phyloP scores from a whole-genome alignment of 2,113 vertebrate species.

The Pungitius pungitius region DNA sequence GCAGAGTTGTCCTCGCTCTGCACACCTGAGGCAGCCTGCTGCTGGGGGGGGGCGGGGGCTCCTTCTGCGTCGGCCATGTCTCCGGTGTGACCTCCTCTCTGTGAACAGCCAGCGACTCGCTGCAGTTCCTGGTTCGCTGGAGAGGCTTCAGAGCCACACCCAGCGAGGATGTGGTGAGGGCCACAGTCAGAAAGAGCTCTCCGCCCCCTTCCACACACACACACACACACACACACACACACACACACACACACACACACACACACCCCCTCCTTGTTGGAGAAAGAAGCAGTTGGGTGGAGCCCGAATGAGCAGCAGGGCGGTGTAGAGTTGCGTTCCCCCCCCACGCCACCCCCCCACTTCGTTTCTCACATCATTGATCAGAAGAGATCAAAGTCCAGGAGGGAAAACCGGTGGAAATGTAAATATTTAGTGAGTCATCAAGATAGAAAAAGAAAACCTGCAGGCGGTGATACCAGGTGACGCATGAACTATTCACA shows the following conservation, averaged over 20 bases:
- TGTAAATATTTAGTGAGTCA: neutral
- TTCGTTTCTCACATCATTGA: neutral
- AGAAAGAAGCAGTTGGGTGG: constrained; percentile 33
- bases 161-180: constrained; percentile 28
- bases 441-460: neutral
- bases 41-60: neutral
- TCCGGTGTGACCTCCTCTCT: neutral
- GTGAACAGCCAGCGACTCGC: constrained; percentile 26
- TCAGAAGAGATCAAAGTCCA: neutral
- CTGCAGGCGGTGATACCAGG: constrained; percentile 23
- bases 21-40: constrained; percentile 21
- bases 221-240: neutral
- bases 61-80: constrained; percentile 58
- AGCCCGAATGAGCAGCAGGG: constrained; percentile 23
- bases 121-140: constrained; percentile 35
- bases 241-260: neutral
- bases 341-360: neutral
- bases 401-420: neutral
- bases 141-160: constrained; percentile 61
- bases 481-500: neutral
- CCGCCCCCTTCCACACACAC: constrained; percentile 10
- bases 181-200: constrained; percentile 16
- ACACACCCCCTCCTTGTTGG: neutral
- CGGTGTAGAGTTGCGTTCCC: constrained; percentile 32
- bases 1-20: neutral